Evolutionary conservation across 2,113 vertebrate species (phyloP).

Genomic region (Rhodinocichla rosea): DNA sequence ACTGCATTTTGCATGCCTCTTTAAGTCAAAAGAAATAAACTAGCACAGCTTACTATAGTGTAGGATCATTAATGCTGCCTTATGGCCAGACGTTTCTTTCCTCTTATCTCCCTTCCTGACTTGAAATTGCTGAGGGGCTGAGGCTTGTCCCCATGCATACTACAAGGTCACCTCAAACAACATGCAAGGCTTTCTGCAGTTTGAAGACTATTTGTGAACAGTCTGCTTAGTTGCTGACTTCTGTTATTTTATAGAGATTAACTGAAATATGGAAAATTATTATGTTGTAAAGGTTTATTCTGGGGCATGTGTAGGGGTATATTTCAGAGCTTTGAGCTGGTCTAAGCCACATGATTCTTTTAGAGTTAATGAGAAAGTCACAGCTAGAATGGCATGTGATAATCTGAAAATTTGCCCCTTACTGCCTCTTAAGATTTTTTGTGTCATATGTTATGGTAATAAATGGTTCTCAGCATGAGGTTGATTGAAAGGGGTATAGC

Average conservation of each 20-base stretch:
- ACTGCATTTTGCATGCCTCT: not conserved
- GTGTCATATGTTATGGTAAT: slow-evolving; percentile 45
- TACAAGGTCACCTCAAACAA: not conserved
- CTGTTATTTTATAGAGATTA: not conserved
- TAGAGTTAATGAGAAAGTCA: slow-evolving; percentile 45
- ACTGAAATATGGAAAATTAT: slow-evolving; percentile 8
- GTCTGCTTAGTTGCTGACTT: not conserved
- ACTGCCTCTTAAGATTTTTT: slow-evolving; percentile 27
- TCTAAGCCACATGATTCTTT: not conserved
- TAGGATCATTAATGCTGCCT: not conserved
- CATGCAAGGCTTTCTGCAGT: fast-evolving
- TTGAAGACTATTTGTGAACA: not conserved
- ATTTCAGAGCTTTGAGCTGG: not conserved
- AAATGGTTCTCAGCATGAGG: slow-evolving; percentile 40
- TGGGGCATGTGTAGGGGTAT: not conserved
- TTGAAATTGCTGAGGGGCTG: not conserved
- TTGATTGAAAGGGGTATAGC: slow-evolving; percentile 44
- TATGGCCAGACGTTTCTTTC: not conserved
- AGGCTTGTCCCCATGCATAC: not conserved
- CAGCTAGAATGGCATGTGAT: slow-evolving; percentile 35
- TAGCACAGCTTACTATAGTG: not conserved
- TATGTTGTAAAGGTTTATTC: not conserved
- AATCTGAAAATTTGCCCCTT: slow-evolving; percentile 58
- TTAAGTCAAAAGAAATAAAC: not conserved
- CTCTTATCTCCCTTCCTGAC: not conserved